These are phyloP conservation scores for Lagodon rhomboides DNA, from an alignment of 2,797 vertebrate genomes.

Conservation along the genomic window DNA sequence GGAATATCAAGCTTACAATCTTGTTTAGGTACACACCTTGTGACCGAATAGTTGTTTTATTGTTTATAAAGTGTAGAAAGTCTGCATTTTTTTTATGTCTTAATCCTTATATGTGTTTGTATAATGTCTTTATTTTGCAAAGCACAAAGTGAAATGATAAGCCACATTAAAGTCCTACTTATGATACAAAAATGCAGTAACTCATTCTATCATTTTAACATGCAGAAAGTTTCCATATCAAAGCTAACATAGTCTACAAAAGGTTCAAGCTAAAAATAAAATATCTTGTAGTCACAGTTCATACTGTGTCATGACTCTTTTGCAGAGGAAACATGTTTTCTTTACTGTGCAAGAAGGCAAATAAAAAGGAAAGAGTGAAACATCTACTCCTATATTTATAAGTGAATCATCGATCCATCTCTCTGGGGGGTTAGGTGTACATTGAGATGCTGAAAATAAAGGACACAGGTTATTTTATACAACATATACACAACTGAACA, in stretches of 20 bases:
- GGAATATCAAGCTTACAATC: neutral
- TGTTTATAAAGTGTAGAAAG: neutral
- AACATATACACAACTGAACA: neutral
- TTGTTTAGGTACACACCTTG: neutral
- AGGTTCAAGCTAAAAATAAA: neutral
- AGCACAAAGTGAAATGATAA: neutral
- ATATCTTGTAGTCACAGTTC: neutral
- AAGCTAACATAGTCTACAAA: neutral
- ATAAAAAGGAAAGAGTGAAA: neutral
- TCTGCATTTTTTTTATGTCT: neutral
- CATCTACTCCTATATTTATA: neutral
- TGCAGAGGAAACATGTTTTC: neutral
- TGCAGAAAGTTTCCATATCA: neutral
- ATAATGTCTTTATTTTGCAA: neutral
- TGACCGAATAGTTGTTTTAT: neutral
- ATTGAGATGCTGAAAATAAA: slow-evolving; percentile 77
- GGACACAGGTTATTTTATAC: slow-evolving; percentile 2
- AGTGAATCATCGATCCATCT: neutral
- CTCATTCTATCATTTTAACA: neutral
- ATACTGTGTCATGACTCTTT: neutral
- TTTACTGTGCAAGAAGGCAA: neutral
- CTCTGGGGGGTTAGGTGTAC: slow-evolving; percentile 77
- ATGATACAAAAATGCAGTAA: neutral
- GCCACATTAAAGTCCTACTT: neutral
- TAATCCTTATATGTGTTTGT: slow-evolving; percentile 4